phyloP scores from a whole-genome alignment of 2,797 vertebrate genomes.

The Rhodeus uyekii region DNA sequence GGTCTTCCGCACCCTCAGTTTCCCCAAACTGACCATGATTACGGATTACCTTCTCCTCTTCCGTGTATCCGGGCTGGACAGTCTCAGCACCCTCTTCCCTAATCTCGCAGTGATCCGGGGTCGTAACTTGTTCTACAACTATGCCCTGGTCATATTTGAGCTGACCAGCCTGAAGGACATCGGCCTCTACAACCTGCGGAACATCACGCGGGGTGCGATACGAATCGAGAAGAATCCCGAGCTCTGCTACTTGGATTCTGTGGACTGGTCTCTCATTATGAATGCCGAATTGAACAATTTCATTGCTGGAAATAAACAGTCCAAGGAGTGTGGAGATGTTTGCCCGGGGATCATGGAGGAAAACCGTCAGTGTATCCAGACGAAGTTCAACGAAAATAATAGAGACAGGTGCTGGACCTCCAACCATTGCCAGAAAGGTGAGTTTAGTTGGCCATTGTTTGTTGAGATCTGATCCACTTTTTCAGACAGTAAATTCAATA shows the following conservation, averaged over 20 bases:
- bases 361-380: constrained; percentile 85
- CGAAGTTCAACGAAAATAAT: constrained; percentile 84
- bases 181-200: constrained; percentile 91
- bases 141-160: constrained; percentile 96
- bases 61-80: constrained; percentile 92
- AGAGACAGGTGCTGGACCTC: constrained; percentile 96
- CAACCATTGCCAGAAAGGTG: constrained; percentile 98
- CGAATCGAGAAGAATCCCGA: constrained; percentile 96
- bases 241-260: constrained; percentile 95
- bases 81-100: constrained; percentile 93
- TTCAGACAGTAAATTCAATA: background rate
- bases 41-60: constrained; percentile 96
- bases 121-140: constrained; percentile 95
- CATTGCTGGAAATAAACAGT: constrained; percentile 89
- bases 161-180: constrained; percentile 97
- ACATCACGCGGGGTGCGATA: constrained; percentile 93
- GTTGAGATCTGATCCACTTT: background rate
- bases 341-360: constrained; percentile 90
- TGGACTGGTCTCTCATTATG: constrained; percentile 98
- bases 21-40: constrained; percentile 95
- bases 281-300: constrained; percentile 88
- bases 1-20: constrained; percentile 88
- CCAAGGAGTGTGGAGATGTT: constrained; percentile 92
- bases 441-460: constrained; percentile 55
- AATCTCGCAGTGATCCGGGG: constrained; percentile 96